Evolutionary conservation across 1,140 invertebrate genomes (phyloP).

Genomic region (Drosophila truncata): DNA sequence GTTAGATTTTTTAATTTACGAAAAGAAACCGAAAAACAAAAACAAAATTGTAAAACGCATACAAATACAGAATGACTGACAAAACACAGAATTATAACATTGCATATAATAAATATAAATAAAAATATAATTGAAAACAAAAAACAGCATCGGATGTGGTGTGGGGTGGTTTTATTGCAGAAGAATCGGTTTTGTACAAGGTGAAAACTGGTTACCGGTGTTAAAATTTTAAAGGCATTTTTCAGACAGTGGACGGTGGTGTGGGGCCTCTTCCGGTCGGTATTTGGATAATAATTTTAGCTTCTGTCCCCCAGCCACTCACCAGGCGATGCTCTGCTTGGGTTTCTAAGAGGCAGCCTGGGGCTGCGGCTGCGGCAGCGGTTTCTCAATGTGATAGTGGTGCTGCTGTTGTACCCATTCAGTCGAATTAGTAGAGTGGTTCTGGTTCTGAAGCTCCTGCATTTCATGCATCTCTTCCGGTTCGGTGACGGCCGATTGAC

Average conservation of each 20-base stretch:
- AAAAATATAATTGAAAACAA: constrained; percentile 67
- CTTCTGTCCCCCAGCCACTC: not conserved
- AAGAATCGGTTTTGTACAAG: not conserved
- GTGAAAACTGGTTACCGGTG: too few species aligned
- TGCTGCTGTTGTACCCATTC: not conserved
- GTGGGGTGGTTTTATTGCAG: not conserved
- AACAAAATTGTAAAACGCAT: constrained; percentile 74
- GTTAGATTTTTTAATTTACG: constrained; percentile 83
- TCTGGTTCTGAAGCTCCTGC: not conserved
- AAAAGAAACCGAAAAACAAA: constrained; percentile 52
- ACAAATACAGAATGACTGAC: constrained; percentile 85
- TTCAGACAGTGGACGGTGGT: not conserved
- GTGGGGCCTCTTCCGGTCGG: not conserved
- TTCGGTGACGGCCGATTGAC: not conserved
- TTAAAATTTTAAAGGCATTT: not conserved
- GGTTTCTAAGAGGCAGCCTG: too few species aligned
- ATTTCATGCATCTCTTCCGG: not conserved
- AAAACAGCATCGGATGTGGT: not conserved
- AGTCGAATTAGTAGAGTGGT: not conserved
- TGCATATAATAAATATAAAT: constrained; percentile 83
- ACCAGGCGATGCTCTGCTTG: not conserved
- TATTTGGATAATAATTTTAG: not conserved
- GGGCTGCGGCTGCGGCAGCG: too few species aligned
- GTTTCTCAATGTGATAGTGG: too few species aligned
- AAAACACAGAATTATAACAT: constrained; percentile 84